Base-by-base conservation (phyloP, 53 echinoderm and acorn worm species). In the Henricia sp. region DNA sequence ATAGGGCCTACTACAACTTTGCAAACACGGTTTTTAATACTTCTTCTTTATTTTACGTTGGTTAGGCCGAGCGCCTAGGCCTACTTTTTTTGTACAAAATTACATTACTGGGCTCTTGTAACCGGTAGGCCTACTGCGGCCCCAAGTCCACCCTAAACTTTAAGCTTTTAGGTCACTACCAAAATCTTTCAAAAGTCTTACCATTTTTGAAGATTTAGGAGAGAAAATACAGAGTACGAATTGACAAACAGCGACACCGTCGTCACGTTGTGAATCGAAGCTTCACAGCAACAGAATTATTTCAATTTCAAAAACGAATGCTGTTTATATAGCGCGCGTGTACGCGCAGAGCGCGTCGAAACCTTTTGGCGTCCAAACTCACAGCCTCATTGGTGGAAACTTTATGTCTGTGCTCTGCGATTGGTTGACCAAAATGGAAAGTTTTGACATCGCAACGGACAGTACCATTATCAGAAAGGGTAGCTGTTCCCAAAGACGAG, bases 281-380 rank as follows among this genome's bases (percentile, higher is more conserved):
- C 63, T 50, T 80, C 80, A 80, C 80, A 62, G 80, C 80, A 80
- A 80, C 80, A 64, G 80, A 80, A 80, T 80, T 32, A 62, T 80
- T 80, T 63, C 20, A 64, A 80, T 16, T 13, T 16, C 52, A 17
- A 43, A 17, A 32, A 60, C 54, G 43, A 10, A 43, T 17, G 26
- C 43, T 9, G 57, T 76, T 76, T 40, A 74, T 60, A 32, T 77
- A 77, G 19, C 16, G 70, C 34, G 80, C 48, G 80, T 32, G 50
- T 46, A 21, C 46, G n/a, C 13, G 50, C 42, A 58, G 20, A 25
- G 23, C 41, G 41, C 68, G 68, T 14, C 68, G 24, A n/a, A 66
- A 64, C 27, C 36, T 36, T 74, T 55, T 24, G 14, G 5, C 23
- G 20, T 57, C 40, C 44, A 60, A 77, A 60, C 33, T 59, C 25